Evolutionary conservation across 2,113 vertebrate species (phyloP).

Genomic region (Rhea pennata): DNA sequence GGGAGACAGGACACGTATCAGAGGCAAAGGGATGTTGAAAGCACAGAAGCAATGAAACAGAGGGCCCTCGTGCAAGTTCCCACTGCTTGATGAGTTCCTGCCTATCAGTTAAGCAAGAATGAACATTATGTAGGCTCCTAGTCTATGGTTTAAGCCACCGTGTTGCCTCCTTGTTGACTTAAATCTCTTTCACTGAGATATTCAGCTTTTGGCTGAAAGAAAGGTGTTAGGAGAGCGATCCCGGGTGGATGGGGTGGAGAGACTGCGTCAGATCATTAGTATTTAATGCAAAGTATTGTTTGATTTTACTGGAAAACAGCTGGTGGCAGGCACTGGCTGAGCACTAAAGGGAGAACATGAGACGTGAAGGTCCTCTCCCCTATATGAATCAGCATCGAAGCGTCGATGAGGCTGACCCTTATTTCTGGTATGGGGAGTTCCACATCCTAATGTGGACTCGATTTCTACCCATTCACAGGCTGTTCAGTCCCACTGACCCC

Average conservation of each 20-base stretch:
- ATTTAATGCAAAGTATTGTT: fast-evolving
- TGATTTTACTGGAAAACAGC: background rate
- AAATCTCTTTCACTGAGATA: background rate
- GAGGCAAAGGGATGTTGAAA: background rate
- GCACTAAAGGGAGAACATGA: background rate
- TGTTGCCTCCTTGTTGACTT: background rate
- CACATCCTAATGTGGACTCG: background rate
- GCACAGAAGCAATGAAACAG: background rate
- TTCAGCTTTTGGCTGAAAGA: background rate
- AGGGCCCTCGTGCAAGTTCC: background rate
- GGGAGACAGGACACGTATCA: background rate
- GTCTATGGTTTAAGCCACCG: background rate
- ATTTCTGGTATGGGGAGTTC: background rate
- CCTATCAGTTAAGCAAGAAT: background rate
- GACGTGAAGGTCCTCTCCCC: background rate
- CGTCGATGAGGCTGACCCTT: fast-evolving
- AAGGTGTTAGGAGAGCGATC: background rate
- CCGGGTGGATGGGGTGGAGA: fast-evolving
- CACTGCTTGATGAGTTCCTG: background rate
- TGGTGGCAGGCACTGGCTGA: background rate
- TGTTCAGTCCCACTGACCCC: background rate
- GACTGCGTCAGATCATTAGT: fast-evolving
- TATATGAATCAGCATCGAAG: fast-evolving
- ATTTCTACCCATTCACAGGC: background rate
- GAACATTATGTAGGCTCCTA: background rate